Base-by-base conservation (phyloP, 2,113 vertebrate species). In the Barbus barbus region DNA sequence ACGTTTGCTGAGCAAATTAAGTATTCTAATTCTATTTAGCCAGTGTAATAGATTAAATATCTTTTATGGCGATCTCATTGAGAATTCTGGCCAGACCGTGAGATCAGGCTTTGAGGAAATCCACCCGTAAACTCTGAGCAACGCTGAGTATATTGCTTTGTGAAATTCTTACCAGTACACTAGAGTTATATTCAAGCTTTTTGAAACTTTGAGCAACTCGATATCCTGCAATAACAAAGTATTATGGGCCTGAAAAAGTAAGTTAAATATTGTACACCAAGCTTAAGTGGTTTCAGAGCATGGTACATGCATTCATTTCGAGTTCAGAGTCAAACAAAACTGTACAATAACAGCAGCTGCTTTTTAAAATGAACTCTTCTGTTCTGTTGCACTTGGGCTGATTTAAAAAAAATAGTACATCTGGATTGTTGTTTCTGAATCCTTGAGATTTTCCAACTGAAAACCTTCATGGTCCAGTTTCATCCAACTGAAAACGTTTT, bases 11-110 rank as follows among this genome's bases (percentile, higher is more conserved):
- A 11, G 38, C 9, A 84, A 82, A 81, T 84, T 14, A 84, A 76
- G 79, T 44, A 31, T 13, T 85, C 73, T 85, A 46, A 80, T 85
- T 79, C 26, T 63, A 46, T 85, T 75, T 83, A 31, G 31, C n/a
- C 9, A 44, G 56, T 33, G 48, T 36, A 73, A 80, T 69, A 71
- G 81, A 80, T 76, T 41, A 51, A 26, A 76, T 80, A 46, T 82
- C 9, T 41, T 56, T 67, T 11, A 31, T 60, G 8, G 18, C 22
- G 28, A 77, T 46, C 38, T 73, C 28, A 56, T 78, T 78, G 4
- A 26, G 56, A 2, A 24, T 44, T 44, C 77, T 77, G 36, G 46
- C 69, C 69, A 81, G 38, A 79, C 18, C 44, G 38, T 56, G 56
- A 31, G 36, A n/a, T 84, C 78, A 22, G 69, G 46, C 16, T 69